Conservation (phyloP, 2,888 invertebrate species). For the Drosophila ustulata region DNA sequence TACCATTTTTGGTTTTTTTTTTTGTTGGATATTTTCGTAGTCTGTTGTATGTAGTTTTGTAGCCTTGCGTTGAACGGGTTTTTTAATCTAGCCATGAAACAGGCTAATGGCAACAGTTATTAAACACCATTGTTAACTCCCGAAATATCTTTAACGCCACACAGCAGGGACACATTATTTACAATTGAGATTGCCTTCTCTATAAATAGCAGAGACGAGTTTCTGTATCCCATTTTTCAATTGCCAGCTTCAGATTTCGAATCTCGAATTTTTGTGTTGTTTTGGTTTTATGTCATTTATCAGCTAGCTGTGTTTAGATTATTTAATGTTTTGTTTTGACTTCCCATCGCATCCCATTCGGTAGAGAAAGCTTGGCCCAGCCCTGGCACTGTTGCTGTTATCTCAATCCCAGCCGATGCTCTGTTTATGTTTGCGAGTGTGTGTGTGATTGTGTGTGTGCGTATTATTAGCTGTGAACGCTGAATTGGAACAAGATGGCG, state of each 20-base stretch:
- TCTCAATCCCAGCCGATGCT: slow-evolving; percentile 47
- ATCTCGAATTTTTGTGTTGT: slow-evolving; percentile 25
- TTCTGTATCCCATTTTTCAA: slow-evolving; percentile 27
- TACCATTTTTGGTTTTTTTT: slow-evolving; percentile 16
- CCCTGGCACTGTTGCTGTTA: slow-evolving; percentile 33
- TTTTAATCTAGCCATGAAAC: slow-evolving; percentile 50
- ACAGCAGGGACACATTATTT: slow-evolving; percentile 25
- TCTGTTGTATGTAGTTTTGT: slow-evolving; percentile 29
- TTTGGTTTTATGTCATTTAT: slow-evolving; percentile 53
- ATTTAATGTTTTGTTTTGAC: slow-evolving; percentile 60
- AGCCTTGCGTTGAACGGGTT: slow-evolving; percentile 57
- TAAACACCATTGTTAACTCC: slow-evolving; percentile 34
- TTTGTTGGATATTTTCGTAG: slow-evolving; percentile 23
- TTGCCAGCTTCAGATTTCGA: slow-evolving; percentile 38
- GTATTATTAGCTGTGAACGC: slow-evolving; percentile 48
- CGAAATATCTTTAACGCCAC: slow-evolving; percentile 11
- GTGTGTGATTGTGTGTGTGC: slow-evolving; percentile 19
- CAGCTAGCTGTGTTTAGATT: slow-evolving; percentile 55
- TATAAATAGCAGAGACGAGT: slow-evolving; percentile 30
- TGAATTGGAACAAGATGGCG: slow-evolving; percentile 62
- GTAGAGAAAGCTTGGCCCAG: slow-evolving; percentile 48
- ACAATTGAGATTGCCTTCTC: slow-evolving; percentile 25
- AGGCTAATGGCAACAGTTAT: slow-evolving; percentile 53
- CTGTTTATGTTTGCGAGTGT: slow-evolving; percentile 18
- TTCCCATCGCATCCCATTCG: slow-evolving; percentile 15